These are phyloP conservation scores for Ochropleura plecta DNA, from an alignment of 2,888 invertebrate genomes.

Conservation along the genomic window DNA sequence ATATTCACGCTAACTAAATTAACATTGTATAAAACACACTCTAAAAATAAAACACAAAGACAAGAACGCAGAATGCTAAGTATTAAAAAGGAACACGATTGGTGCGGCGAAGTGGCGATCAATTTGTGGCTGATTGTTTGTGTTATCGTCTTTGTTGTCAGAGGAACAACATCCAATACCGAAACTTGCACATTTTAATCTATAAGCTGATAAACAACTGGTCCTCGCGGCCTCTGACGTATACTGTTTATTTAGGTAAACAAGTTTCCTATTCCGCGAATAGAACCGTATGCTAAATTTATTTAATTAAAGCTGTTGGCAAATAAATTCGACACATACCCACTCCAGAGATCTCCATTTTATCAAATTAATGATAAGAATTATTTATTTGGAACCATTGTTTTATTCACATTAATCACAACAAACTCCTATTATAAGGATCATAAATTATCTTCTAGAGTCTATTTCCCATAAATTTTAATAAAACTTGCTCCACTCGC, in stretches of 20 bases:
- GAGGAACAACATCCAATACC: slow-evolving; percentile 69
- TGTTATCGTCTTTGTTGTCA: slow-evolving; percentile 82
- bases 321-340: slow-evolving; percentile 74
- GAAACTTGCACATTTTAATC: slow-evolving; percentile 45
- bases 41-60: slow-evolving; percentile 57
- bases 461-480: slow-evolving; percentile 42
- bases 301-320: slow-evolving; percentile 58
- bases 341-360: slow-evolving; percentile 85
- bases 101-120: slow-evolving; percentile 45
- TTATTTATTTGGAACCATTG: slow-evolving; percentile 51
- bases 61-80: slow-evolving; percentile 51
- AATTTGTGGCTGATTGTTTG: slow-evolving; percentile 64
- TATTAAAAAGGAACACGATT: slow-evolving; percentile 57
- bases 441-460: slow-evolving; percentile 24
- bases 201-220: slow-evolving; percentile 38
- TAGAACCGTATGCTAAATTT: slow-evolving; percentile 34
- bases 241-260: slow-evolving; percentile 35
- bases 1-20: slow-evolving; percentile 23
- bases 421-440: slow-evolving; percentile 34
- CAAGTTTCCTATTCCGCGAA: slow-evolving; percentile 16
- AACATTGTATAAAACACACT: slow-evolving; percentile 13
- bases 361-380: slow-evolving; percentile 56
- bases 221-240: slow-evolving; percentile 18
- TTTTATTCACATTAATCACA: slow-evolving; percentile 31
- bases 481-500: slow-evolving; percentile 36